A percentile compares a stretch with the other conserved stretches of the same genome.
phyloP scores from a whole-genome alignment of 2,797 vertebrate genomes.

The Erithacus rubecula region DNA sequence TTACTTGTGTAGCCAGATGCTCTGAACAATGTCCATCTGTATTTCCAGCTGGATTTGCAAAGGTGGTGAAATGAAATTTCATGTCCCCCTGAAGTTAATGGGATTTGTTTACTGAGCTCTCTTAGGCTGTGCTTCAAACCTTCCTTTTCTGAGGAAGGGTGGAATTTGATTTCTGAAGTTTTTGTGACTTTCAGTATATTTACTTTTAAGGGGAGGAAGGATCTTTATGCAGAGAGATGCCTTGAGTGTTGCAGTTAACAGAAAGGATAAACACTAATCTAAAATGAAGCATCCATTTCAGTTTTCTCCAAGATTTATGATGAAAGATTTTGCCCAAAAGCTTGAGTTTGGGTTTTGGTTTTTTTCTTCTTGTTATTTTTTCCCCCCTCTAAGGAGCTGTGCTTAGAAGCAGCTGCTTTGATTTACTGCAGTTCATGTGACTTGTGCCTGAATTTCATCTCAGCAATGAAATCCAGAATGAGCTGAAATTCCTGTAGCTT shows the following conservation, averaged over 20 bases:
- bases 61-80: neutral
- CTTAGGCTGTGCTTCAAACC: neutral
- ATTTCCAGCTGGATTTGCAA: slow-evolving; percentile 5
- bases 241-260: neutral
- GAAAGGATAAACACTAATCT: neutral
- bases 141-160: neutral
- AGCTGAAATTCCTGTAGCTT: slow-evolving; percentile 29
- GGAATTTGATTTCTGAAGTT: neutral
- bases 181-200: neutral
- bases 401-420: slow-evolving; percentile 45
- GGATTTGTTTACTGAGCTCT: neutral
- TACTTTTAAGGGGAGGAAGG: neutral
- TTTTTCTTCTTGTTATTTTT: neutral
- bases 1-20: slow-evolving; percentile 13
- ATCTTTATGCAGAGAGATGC: neutral
- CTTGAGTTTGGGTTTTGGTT: neutral
- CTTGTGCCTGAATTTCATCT: slow-evolving; percentile 35
- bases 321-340: neutral
- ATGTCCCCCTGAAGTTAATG: neutral
- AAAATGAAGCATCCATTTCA: neutral
- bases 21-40: neutral
- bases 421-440: slow-evolving; percentile 30
- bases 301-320: neutral
- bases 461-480: neutral
- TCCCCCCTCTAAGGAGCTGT: neutral